Evolutionary conservation across 2,113 vertebrate species (phyloP).

Genomic region (Sigmodon hispidus): DNA sequence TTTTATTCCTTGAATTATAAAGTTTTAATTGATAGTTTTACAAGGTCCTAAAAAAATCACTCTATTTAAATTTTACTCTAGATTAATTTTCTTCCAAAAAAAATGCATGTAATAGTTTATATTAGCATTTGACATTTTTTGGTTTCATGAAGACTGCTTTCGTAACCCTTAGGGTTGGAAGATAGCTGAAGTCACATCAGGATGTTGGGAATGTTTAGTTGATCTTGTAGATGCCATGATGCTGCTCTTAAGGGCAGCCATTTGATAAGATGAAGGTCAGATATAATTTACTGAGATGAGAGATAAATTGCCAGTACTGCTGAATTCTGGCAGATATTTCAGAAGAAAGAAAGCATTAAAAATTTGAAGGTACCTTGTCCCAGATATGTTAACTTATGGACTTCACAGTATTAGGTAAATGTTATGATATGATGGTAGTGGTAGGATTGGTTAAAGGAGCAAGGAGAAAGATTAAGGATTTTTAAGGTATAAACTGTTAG

Average conservation of each 20-base stretch:
- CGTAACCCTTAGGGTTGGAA: background rate
- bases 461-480: background rate
- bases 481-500: background rate
- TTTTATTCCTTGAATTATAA: slow-evolving; percentile 65
- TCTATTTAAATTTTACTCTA: background rate
- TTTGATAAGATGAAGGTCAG: background rate
- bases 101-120: background rate
- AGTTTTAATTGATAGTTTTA: slow-evolving; percentile 63
- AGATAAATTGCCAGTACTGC: background rate
- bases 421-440: background rate
- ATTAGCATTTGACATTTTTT: background rate
- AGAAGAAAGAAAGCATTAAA: background rate
- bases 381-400: background rate
- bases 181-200: background rate
- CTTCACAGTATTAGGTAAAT: background rate
- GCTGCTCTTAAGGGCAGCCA: background rate
- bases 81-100: background rate
- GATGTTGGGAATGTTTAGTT: background rate
- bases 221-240: background rate
- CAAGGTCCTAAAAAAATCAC: slow-evolving; percentile 35
- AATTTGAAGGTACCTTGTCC: background rate
- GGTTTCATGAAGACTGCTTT: background rate
- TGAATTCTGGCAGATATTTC: background rate
- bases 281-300: background rate
- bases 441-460: background rate